Evolutionary conservation across 2,797 vertebrate genomes (phyloP), one percentile per base, ranked within the genome.

Genomic region (Labroides dimidiatus): DNA sequence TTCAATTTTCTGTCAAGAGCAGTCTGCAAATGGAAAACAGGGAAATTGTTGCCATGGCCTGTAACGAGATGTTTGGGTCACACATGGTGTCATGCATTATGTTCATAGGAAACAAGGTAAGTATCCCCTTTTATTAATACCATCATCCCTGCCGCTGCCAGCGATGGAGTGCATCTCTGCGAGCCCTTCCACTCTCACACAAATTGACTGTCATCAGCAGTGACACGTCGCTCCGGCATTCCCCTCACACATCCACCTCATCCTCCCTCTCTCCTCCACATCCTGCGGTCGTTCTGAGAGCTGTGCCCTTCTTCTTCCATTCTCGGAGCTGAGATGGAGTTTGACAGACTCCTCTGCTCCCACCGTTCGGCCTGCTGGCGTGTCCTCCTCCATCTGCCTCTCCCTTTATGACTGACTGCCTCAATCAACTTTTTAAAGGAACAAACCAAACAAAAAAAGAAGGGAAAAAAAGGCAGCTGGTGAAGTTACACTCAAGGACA

Each of bases 131-230:
- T 72, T 55, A 69, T 72, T 64, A 78, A 72, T 77, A 48, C 63
- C 53, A 75, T 78, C 77, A 77, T 65, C 76, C 58, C 56, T 51
- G 62, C 54, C 23, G 64, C 74, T 39, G 70, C 63, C 66, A 59
- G 71, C 50, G 20, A 56, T 47, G 16, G 78, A 85, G 86, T 50
- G 61, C 39, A 45, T 69, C 72, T 77, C 72, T 77, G 67, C 55
- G 50, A 79, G 64, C 68, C 76, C 64, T 58, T 82, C 64, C 77
- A 86, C 71, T 86, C 64, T 3, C 69, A 61, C 54, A 81, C 80
- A 84, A 84, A 88, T 82, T 87, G 82, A 89, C 75, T 69, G 75
- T 85, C 87, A 90, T 90, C 78, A 64, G 49, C 84, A 59, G 59
- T 83, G 86, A 73, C 85, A 80, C 16, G 68, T 56, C 47, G 67